These are phyloP conservation scores for Ectropis crepuscularia DNA, from an alignment of 2,888 invertebrate species.

Conservation along the genomic window DNA sequence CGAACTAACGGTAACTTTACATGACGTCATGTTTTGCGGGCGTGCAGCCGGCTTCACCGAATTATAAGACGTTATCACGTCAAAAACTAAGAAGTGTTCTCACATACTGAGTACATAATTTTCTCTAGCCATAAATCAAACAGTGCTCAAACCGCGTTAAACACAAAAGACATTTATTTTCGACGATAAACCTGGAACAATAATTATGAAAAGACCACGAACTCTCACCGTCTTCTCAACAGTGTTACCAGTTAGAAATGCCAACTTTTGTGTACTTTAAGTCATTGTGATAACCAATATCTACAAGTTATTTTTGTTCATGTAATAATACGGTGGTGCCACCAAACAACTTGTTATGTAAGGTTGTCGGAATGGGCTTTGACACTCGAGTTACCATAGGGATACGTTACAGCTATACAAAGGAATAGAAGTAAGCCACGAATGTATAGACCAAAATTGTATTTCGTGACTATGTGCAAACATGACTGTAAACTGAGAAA, in stretches of 20 bases:
- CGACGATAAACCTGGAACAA: slow-evolving; percentile 17
- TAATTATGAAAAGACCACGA: slow-evolving; percentile 28
- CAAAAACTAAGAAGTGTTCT: background rate
- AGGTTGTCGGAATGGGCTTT: background rate
- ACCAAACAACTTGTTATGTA: background rate
- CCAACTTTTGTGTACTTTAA: too few species aligned
- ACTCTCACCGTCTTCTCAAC: slow-evolving; percentile 18
- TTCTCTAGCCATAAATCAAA: slow-evolving; percentile 16
- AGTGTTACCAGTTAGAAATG: background rate
- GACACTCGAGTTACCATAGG: slow-evolving; percentile 12
- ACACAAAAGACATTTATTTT: slow-evolving; percentile 10
- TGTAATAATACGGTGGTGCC: background rate
- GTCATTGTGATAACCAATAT: background rate
- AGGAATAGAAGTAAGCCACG: slow-evolving; percentile 10
- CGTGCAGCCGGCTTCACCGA: too few species aligned
- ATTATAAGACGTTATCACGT: too few species aligned
- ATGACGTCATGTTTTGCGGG: too few species aligned
- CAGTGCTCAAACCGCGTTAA: slow-evolving; percentile 7
- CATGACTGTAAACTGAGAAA: slow-evolving; percentile 17
- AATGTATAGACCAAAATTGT: background rate
- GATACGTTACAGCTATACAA: slow-evolving; percentile 11
- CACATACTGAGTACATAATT: background rate
- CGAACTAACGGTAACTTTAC: too few species aligned
- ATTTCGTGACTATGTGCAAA: slow-evolving; percentile 18
- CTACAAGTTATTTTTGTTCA: background rate